Base-by-base conservation (phyloP, 2,888 invertebrate species). In the Archips crataeganus region DNA sequence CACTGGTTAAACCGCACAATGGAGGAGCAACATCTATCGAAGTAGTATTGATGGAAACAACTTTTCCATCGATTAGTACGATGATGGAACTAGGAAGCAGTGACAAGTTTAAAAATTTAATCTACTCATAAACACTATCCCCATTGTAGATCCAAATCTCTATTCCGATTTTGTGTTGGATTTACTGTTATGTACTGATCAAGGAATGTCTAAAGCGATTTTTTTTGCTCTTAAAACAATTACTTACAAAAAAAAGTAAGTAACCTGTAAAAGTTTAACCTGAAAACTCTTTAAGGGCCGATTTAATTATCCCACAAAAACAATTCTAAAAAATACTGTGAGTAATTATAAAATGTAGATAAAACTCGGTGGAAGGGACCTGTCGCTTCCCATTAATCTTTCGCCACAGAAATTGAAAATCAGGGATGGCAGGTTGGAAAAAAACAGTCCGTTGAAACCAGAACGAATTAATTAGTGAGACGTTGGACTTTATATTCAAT, bases 401-500 rank as follows among this genome's bases (percentile, higher is more conserved):
- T 85, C 77, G 82, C 81, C 80, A 81, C 81, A 85, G 85, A 88
- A 90, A 89, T 90, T 87, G 87, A 89, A 89, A 90, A 89, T 89
- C 89, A 86, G 82, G 84, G 84, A 83, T 85, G 85, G 83, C 85
- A 85, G 84, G 81, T 83, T 79, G 81, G 80, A 85, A 84, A 88
- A 39, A 87, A 81, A 83, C 84, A 84, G 80, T 75, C 80, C 81
- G 82, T 82, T 81, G 84, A 84, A 86, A 85, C 79, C 84, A 84
- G 81, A 78, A 85, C 81, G 84, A 89, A 90, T 89, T 90, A 90
- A 90, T 90, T 90, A 89, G 84, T 79, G 76, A 79, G 79, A 78
- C 80, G 81, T 76, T 79, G 79, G 79, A 80, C 80, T 80, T 75
- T 79, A 84, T 84, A 83, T 83, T 86, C 84, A 81, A 83, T 86